phyloP scores from a whole-genome alignment of 2,113 vertebrate species.

The Onychostoma macrolepis region DNA sequence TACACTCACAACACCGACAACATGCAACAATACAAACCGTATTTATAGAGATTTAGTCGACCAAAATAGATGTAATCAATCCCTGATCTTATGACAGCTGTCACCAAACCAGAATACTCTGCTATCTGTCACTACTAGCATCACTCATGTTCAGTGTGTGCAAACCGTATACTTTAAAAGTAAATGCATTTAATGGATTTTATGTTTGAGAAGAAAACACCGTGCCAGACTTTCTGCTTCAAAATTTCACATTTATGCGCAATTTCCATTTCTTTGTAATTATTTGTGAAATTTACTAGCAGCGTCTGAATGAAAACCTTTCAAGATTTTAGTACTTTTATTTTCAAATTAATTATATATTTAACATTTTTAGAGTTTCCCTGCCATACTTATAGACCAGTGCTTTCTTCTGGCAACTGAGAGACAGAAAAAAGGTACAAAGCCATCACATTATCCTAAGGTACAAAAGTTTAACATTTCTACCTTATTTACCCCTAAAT shows the following conservation, averaged over 20 bases:
- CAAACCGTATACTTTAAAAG: not conserved
- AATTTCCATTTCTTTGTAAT: too few species aligned
- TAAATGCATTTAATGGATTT: too few species aligned
- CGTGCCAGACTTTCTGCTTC: not conserved
- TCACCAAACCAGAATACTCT: conserved; percentile 3
- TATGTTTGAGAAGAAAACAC: not conserved
- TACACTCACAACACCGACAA: not conserved
- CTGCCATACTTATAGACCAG: not conserved
- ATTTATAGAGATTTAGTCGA: conserved; percentile 10
- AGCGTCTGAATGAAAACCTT: too few species aligned
- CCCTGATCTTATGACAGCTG: not conserved
- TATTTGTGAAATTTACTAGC: too few species aligned
- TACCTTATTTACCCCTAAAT: too few species aligned
- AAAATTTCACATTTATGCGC: not conserved
- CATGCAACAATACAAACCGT: not conserved
- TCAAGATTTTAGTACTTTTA: too few species aligned
- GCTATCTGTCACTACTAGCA: not conserved
- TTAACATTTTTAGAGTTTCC: too few species aligned
- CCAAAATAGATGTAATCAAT: not conserved
- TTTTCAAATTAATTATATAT: too few species aligned
- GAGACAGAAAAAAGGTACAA: not conserved
- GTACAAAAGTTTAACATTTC: too few species aligned
- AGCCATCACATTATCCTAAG: too few species aligned
- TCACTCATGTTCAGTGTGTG: not conserved
- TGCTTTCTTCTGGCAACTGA: not conserved